Percentiles rank a stretch among this genome's conserved stretches.
phyloP scores from a whole-genome alignment of 1,140 invertebrate genomes.

The Conus ventricosus region DNA sequence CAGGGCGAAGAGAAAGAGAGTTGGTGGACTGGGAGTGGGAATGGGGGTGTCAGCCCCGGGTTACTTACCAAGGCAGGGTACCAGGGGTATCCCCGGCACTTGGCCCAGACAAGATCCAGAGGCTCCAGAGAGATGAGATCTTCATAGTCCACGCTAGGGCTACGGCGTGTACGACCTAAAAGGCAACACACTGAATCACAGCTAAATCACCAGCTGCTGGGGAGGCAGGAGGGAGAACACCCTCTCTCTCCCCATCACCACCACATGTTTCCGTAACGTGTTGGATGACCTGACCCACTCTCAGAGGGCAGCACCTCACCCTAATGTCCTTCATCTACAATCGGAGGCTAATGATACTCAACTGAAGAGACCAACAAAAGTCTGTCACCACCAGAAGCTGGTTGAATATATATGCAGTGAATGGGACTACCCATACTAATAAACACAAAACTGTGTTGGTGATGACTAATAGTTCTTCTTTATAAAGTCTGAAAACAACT shows the following conservation, averaged over 20 bases:
- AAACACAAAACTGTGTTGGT: too few species aligned
- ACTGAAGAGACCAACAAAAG: too few species aligned
- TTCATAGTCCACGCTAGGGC: constrained; percentile 70
- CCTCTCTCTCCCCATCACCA: neutral
- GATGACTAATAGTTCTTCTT: too few species aligned
- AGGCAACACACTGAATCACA: constrained; percentile 23
- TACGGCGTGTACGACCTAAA: constrained; percentile 63
- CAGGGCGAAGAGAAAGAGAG: neutral
- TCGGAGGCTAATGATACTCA: too few species aligned
- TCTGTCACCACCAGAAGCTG: too few species aligned
- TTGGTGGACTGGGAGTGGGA: neutral
- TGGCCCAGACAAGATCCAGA: constrained; percentile 96
- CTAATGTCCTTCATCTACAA: neutral
- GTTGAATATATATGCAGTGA: too few species aligned
- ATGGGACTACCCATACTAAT: too few species aligned
- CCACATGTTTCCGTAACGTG: neutral
- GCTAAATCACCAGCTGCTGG: neutral
- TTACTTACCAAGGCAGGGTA: constrained; percentile 89
- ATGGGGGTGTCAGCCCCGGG: neutral
- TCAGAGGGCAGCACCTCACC: neutral
- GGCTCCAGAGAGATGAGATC: constrained; percentile 81
- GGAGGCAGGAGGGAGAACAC: neutral
- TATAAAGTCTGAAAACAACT: too few species aligned
- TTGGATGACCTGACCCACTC: neutral
- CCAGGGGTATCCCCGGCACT: constrained; percentile 97